These are phyloP conservation scores for Andinoacara biseriatus DNA, from an alignment of 2,113 vertebrate genomes.

Conservation along the genomic window DNA sequence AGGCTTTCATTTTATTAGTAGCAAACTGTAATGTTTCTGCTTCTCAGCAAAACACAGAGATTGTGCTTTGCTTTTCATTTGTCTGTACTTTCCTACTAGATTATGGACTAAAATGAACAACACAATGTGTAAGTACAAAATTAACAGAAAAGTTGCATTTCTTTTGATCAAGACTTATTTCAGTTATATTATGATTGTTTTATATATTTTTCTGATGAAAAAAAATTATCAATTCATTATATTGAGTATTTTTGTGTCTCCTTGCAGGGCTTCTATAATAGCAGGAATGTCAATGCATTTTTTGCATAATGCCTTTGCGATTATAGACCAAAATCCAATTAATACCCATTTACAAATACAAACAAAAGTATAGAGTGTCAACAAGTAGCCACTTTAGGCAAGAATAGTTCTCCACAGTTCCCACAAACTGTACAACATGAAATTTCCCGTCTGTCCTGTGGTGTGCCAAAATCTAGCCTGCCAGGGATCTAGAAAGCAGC, in stretches of 20 bases:
- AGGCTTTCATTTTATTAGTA: not conserved
- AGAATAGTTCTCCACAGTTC: slow-evolving; percentile 13
- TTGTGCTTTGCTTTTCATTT: not conserved
- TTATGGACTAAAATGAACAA: not conserved
- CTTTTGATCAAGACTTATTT: not conserved
- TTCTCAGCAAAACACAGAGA: not conserved
- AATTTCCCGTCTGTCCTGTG: slow-evolving; percentile 45
- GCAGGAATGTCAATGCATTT: not conserved
- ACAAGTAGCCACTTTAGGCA: slow-evolving; percentile 5
- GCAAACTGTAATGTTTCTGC: not conserved
- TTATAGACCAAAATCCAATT: not conserved
- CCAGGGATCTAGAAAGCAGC: slow-evolving; percentile 70
- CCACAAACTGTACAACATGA: slow-evolving; percentile 41
- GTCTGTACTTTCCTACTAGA: not conserved
- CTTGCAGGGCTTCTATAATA: not conserved
- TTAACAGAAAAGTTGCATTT: not conserved
- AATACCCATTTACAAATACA: not conserved
- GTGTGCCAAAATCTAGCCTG: slow-evolving; percentile 31
- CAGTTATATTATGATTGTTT: not conserved
- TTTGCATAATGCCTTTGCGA: not conserved
- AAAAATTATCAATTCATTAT: not conserved
- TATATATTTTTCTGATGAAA: not conserved
- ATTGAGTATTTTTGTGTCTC: not conserved
- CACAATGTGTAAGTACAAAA: not conserved
- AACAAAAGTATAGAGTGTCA: not conserved